Evolutionary conservation across 1,140 invertebrate species (phyloP), one percentile per base, ranked within the genome.

Genomic region (Lanistes nyassanus): DNA sequence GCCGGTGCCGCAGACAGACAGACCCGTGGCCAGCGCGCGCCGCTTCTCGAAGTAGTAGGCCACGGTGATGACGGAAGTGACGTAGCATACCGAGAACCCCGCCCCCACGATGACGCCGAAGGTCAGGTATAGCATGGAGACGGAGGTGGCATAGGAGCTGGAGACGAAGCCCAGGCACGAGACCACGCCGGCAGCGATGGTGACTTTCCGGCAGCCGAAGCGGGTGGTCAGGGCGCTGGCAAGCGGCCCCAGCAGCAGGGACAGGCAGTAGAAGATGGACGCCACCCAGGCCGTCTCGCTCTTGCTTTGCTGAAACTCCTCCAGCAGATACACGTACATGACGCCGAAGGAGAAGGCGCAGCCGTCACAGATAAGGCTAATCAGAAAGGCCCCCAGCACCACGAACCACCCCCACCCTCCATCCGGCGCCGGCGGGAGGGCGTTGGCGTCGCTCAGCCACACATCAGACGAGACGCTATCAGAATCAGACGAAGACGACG

Each of bases 11-110:
- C 87, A 88, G 7, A 89, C 87, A n/a, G 95, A 94, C 60, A 98
- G 93, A 21, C 96, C 96, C 1, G 96, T 97, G 0, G 96, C 96
- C 58, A 98, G 88, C 1, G 95, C 95, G 75, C 97, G 90, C 92
- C 94, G 95, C 89, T 94, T 94, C 88, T 97, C 95, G 89, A 98
- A 98, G 90, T 97, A 98, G 90, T 96, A 97, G 13, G 95, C 95
- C 3, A 96, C 94, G 9, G 86, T 83, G n/a, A 89, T 82, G 2
- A 88, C 77, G 2, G 84, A 84, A 2, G 96, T 94, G 2, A 97
- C 95, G 85, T 95, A 96, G 83, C 95, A 96, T 34, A 97, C 89
- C 65, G 95, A 95, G 76, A 97, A 90, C 13, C 95, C 96, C 79
- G 96, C 94, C 1, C 95, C 96, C 3, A 95, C 93, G 76, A 97